These are phyloP conservation scores for Chironex yamaguchii DNA, from an alignment of 30 jellyfish, hydroid and myxozoan genomes.

Conservation along the genomic window DNA sequence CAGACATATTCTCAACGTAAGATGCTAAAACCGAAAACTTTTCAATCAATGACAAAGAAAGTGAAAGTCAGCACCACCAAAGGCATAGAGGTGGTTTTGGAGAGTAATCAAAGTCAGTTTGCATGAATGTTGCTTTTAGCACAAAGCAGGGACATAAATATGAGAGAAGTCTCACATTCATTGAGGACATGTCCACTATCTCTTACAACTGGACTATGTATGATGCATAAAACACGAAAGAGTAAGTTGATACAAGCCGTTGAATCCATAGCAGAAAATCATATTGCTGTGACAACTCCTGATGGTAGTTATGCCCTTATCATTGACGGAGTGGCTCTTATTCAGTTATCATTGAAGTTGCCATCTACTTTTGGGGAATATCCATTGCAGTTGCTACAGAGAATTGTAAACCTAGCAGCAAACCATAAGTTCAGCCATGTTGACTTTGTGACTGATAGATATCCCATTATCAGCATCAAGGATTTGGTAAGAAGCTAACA, in stretches of 20 bases:
- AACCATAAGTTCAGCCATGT: no score
- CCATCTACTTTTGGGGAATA: no score
- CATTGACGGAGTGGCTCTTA: no score
- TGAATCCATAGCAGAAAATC: no score
- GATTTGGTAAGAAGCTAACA: no score
- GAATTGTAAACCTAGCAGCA: no score
- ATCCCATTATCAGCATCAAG: no score
- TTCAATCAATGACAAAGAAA: neutral
- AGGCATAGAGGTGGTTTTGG: neutral
- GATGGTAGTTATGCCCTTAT: no score
- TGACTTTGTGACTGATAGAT: no score
- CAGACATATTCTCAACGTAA: conserved; percentile 57
- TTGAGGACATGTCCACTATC: neutral
- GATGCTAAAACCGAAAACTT: conserved; percentile 18
- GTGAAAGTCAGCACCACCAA: neutral
- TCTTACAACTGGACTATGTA: neutral
- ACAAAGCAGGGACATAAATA: neutral
- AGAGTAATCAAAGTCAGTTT: neutral
- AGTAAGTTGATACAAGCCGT: neutral
- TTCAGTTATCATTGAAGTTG: no score
- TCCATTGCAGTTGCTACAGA: no score
- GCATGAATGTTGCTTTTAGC: neutral
- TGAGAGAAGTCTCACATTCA: neutral
- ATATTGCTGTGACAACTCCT: no score
- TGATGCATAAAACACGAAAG: neutral